These are phyloP conservation scores for Dilophus febrilis DNA, from an alignment of 2,888 invertebrate genomes.

Conservation along the genomic window DNA sequence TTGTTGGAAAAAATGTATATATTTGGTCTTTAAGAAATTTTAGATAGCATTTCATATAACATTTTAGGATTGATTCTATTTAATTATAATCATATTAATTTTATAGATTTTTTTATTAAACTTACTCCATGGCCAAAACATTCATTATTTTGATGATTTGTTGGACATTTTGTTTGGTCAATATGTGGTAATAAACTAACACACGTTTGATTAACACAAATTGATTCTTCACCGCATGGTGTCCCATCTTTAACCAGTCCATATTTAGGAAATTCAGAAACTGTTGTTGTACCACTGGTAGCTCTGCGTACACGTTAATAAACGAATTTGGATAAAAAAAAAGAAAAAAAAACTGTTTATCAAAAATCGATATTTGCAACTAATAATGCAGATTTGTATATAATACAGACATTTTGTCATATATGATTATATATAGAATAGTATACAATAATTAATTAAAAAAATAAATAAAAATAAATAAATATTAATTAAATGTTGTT, in stretches of 20 bases:
- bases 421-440: too few relatives aligned
- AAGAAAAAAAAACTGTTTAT: background rate
- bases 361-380: background rate
- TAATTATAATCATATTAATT: too few relatives aligned
- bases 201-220: slow-evolving; percentile 91
- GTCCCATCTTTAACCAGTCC: slow-evolving; percentile 89
- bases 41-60: too few relatives aligned
- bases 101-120: too few relatives aligned
- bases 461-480: slow-evolving; percentile 12
- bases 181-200: slow-evolving; percentile 68
- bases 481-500: slow-evolving; percentile 29
- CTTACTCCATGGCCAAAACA: slow-evolving; percentile 94
- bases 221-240: slow-evolving; percentile 78
- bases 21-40: too few relatives aligned
- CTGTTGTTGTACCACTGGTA: slow-evolving; percentile 49
- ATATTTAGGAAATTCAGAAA: slow-evolving; percentile 50
- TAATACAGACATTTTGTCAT: too few relatives aligned
- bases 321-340: background rate
- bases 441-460: background rate
- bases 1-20: too few relatives aligned
- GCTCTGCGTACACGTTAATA: slow-evolving; percentile 35
- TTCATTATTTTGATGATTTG: slow-evolving; percentile 70
- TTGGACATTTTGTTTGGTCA: slow-evolving; percentile 77
- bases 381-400: too few relatives aligned
- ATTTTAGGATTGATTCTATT: too few relatives aligned